These are phyloP conservation scores for Polyodon spathula DNA, from an alignment of 2,113 vertebrate species.

Conservation along the genomic window DNA sequence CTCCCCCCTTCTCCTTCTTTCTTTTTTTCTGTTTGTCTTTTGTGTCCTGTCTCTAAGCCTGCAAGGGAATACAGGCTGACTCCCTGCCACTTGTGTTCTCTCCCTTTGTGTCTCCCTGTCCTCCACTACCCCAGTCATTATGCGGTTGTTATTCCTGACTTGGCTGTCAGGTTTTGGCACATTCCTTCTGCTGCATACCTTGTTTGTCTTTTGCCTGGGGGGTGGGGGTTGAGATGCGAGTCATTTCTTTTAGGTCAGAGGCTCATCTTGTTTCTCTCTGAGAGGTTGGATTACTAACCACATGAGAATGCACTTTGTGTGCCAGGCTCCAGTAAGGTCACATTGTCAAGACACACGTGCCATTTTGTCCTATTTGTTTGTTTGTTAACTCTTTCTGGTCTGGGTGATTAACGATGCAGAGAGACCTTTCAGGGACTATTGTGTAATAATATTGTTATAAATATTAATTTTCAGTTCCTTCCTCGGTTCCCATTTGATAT, in stretches of 20 bases:
- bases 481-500: too few relatives aligned
- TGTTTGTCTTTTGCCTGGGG: slow-evolving; percentile 7
- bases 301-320: neutral
- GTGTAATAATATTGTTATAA: too few relatives aligned
- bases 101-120: slow-evolving; percentile 4
- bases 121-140: slow-evolving; percentile 14
- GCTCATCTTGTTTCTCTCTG: neutral
- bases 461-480: too few relatives aligned
- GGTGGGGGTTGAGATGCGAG: neutral
- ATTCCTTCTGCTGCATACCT: slow-evolving; percentile 11
- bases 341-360: neutral
- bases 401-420: neutral
- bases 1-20: slow-evolving; percentile 8
- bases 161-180: slow-evolving; percentile 7
- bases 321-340: neutral
- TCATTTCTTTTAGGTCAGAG: neutral
- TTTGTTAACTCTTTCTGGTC: neutral
- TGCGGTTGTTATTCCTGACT: slow-evolving; percentile 8
- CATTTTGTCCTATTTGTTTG: neutral
- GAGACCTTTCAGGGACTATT: neutral
- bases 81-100: neutral
- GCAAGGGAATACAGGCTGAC: neutral
- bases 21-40: neutral
- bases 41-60: neutral
- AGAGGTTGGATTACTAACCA: neutral